Conservation (phyloP, 2,888 invertebrate species). For the Pterobdella sp. region DNA sequence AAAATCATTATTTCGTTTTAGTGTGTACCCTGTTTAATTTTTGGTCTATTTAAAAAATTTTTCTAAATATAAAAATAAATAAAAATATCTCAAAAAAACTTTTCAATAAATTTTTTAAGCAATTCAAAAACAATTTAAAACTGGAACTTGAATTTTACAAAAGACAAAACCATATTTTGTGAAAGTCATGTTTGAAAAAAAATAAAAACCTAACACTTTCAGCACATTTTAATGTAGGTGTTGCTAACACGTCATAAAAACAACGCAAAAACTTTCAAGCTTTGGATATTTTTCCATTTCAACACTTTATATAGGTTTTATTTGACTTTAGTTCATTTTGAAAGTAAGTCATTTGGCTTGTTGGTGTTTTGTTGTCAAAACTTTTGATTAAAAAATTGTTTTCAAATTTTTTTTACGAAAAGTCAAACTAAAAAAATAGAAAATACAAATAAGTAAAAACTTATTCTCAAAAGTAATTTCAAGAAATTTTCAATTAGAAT, state of each 20-base stretch:
- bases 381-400: background rate
- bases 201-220: background rate
- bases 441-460: too few species aligned
- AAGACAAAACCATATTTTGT: background rate
- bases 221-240: background rate
- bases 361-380: too few species aligned
- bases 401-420: background rate
- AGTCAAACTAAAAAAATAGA: background rate
- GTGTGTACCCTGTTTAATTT: too few species aligned
- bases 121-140: too few species aligned
- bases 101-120: too few species aligned
- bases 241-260: constrained; percentile 5
- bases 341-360: too few species aligned
- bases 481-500: background rate
- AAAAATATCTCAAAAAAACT: too few species aligned
- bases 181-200: background rate
- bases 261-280: background rate
- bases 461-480: background rate
- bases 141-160: background rate
- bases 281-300: background rate
- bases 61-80: too few species aligned
- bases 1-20: too few species aligned
- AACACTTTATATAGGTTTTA: background rate
- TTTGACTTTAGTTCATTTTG: too few species aligned
- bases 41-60: too few species aligned